Base-by-base conservation (phyloP, 2,888 invertebrate species). In the Patella pellucida region DNA sequence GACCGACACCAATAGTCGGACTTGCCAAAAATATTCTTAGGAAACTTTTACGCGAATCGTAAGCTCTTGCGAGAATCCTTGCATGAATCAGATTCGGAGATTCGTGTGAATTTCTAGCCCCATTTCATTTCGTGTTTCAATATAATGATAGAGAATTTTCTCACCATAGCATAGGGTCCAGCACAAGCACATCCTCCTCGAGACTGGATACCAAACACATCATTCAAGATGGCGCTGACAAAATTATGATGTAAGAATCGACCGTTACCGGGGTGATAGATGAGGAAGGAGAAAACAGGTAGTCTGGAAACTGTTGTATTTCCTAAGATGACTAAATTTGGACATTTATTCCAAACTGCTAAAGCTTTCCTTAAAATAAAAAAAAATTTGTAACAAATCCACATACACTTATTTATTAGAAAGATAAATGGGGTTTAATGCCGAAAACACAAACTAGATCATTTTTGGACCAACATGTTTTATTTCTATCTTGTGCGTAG, bases 151-250 rank as follows among this genome's bases (percentile, higher is more conserved):
- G 41, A 41, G 41, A 9, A 41, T 41, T 9, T 41, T 41, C 84
- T 78, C 76, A 89, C 89, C 87, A 88, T 83, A 23, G 95, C 96
- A 88, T 97, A 96, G 74, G 95, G 94, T 73, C 95, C 94, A 70
- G 96, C 95, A 90, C 96, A 96, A 19, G 94, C 91, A 82, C 91
- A 92, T 2, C 91, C 91, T 12, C 91, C 89, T 74, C 91, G 83
- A 4, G 90, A 95, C 91, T 97, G 97, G 74, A 97, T 96, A 0
- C 97, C 97, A 89, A 96, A 97, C 50, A 97, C 94, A 87, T 97
- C 97, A 88, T 97, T 97, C 69, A 97, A 93, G 27, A 97, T 93
- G 14, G 96, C 95, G 83, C 95, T 95, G 14, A 97, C 94, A 93
- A 95, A 94, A 91, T 96, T 96, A 91, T 97, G 96, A 90, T 97